Base-by-base conservation (phyloP, 2,888 invertebrate genomes). In the Clusia tigrina region DNA sequence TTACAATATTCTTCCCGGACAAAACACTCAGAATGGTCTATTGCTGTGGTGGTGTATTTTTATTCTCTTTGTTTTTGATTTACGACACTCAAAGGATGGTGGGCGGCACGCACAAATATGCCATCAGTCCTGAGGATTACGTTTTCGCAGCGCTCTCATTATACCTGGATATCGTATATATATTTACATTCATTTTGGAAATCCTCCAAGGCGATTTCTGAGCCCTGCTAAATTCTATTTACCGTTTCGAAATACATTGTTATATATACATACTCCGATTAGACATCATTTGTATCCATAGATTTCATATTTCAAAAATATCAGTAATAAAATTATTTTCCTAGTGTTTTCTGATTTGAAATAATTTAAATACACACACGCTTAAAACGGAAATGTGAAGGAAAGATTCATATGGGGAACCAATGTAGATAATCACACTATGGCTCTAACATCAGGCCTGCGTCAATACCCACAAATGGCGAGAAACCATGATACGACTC, bases 31-130 rank as follows among this genome's bases (percentile, higher is more conserved):
- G 86, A 0, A 79, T 93, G 10, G 86, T 94, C 1, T 95, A 95
- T 82, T 90, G 93, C 0, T 90, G 90, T 0, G 74, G 92, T 3
- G 96, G 95, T 2, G 95, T 94, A 0, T 84, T 96, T 1, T 80
- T 96, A 1, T 96, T 96, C 85, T 92, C 92, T 0, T 79, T 94
- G 61, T 96, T 93, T 83, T 85, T 95, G 25, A 87, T 95, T 24
- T 93, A 93, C 79, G 95, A 95, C 84, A 95, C 94, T 0, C 95
- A 95, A 83, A 80, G 89, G 67, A 93, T 95, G 91, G 86, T 94
- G 80, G 94, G 94, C 5, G 94, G 93, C 6, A 90, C 89, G 26
- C 95, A 95, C 85, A 92, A 92, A 82, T 93, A 91, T 84, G 87
- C 90, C 62, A 87, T 95, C 67, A 93, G 93, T 0, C 94, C 94